phyloP scores from a whole-genome alignment of 2,797 vertebrate genomes.

The Perodicticus potto region DNA sequence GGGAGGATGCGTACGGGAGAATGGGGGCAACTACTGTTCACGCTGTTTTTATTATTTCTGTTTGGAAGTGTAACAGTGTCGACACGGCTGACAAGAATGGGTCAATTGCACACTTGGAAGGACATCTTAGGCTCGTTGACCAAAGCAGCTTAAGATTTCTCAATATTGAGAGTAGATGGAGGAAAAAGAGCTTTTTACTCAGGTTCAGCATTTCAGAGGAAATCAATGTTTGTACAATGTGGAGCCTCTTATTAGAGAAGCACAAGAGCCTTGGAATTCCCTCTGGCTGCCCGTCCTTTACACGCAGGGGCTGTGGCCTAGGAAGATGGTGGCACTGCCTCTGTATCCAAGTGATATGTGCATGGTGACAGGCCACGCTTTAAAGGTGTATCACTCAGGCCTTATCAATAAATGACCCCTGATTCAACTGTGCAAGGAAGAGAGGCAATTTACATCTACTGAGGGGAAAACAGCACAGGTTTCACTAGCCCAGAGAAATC shows the following conservation, averaged over 20 bases:
- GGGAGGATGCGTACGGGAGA: neutral
- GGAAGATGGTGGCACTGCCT: neutral
- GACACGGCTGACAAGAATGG: neutral
- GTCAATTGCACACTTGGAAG: neutral
- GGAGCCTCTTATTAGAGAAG: neutral
- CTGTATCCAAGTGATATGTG: neutral
- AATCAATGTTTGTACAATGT: neutral
- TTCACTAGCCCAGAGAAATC: neutral
- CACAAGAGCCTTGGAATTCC: neutral
- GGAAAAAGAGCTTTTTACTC: neutral
- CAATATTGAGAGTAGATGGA: neutral
- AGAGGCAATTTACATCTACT: neutral
- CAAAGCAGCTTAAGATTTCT: slow-evolving; percentile 19
- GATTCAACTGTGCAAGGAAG: neutral
- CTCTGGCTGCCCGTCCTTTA: neutral
- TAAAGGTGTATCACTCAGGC: neutral
- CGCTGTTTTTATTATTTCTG: neutral
- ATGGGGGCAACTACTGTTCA: neutral
- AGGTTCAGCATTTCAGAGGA: neutral
- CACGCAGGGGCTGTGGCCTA: neutral
- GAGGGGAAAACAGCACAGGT: neutral
- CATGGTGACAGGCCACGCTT: neutral
- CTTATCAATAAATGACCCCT: neutral
- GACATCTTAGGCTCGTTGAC: neutral
- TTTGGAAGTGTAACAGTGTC: neutral